Evolutionary conservation across 1,140 invertebrate genomes (phyloP), one percentile per base, ranked within the genome.

Genomic region (Goniozus legneri): DNA sequence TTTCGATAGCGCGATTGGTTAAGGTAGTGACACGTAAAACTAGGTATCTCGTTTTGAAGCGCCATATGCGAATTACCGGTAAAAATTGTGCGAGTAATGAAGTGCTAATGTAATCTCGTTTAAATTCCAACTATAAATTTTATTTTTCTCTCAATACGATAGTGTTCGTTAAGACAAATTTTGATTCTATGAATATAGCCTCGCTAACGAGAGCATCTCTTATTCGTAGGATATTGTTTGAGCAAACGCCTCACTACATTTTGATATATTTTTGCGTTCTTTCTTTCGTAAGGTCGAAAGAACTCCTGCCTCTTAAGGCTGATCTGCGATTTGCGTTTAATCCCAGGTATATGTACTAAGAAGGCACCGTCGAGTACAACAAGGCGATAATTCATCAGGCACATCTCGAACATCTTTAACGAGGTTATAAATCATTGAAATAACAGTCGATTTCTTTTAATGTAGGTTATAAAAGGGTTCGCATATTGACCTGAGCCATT

Each of bases 361-460:
- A 89, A 90, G 1, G 83, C 87, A 20, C 86, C 85, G 48, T 90
- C 86, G 21, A 91, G 64, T 14, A 91, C 80, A n/a, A 88, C 79
- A 63, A 91, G 79, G 24, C 82, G 79, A 67, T 89, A 90, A 50
- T 82, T 81, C 64, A 85, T 72, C 38, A 90, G 79, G 67, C 88
- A 91, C 76, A 91, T 82, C 70, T 89, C 85, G 56, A 86, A 75
- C 87, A 89, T 89, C 86, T 90, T 61, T 71, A 76, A 49, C 32
- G 42, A 61, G 55, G 54, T 15, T 7, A 18, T 32, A 41, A 51
- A 38, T 35, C 15, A 36, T 43, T 24, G 27, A 45, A 39, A 22
- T 24, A n/a, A 40, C 6, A 12, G 3, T 24, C 15, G 15, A 24
- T 22, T 24, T 18, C 18, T 13, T n/a, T 35, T 38, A 7, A 40